Conservation (phyloP, 1,140 invertebrate species). For the Brachionus sp. region DNA sequence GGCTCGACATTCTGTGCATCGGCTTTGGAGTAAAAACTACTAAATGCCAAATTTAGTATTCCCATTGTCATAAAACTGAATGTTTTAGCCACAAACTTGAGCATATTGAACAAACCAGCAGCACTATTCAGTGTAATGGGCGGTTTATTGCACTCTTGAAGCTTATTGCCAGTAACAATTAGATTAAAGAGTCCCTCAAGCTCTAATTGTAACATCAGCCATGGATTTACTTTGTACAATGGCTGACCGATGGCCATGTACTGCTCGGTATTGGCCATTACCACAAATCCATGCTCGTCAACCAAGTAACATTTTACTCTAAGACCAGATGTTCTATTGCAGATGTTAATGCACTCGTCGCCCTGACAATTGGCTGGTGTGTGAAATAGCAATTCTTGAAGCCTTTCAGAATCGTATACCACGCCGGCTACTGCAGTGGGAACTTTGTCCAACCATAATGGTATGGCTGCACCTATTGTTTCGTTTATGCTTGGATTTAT, state of each 20-base stretch:
- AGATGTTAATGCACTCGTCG: constrained; percentile 3
- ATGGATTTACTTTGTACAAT: constrained; percentile 41
- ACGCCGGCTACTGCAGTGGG: constrained; percentile 29
- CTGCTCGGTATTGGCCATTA: constrained; percentile 23
- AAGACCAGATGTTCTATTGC: neutral
- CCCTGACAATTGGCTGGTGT: neutral
- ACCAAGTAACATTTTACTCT: constrained; percentile 8
- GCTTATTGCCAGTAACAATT: constrained; percentile 22
- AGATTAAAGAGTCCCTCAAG: constrained; percentile 31
- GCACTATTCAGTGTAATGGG: neutral
- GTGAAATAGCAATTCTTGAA: constrained; percentile 11
- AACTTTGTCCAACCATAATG: constrained; percentile 39
- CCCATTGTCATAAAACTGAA: neutral
- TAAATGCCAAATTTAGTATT: neutral
- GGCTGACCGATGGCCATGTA: constrained; percentile 24
- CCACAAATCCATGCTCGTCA: constrained; percentile 36
- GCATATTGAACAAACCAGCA: neutral
- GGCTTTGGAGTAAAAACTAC: neutral
- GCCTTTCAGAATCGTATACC: constrained; percentile 18
- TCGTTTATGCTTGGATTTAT: constrained; percentile 1
- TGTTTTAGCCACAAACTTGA: neutral
- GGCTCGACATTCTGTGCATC: neutral
- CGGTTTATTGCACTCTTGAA: constrained; percentile 16
- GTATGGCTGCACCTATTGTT: constrained; percentile 27
- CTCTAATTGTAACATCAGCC: constrained; percentile 41